phyloP scores from a whole-genome alignment of 2,797 vertebrate species.

The Xenops minutus region DNA sequence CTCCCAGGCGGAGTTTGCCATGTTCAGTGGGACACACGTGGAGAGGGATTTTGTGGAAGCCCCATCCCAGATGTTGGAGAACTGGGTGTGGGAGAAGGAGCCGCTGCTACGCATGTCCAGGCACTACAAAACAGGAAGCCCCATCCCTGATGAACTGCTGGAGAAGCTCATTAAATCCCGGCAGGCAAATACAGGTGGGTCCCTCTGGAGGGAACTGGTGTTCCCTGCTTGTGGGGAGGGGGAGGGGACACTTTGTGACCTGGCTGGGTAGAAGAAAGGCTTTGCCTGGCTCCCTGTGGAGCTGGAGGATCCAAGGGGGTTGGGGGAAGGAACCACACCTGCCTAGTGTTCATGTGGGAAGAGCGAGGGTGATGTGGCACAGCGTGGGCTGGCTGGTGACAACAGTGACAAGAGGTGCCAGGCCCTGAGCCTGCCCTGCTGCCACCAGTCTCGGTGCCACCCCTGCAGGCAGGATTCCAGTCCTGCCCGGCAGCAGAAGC shows the following conservation, averaged over 20 bases:
- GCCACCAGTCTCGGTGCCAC: accelerated
- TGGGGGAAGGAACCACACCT: accelerated
- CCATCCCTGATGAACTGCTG: slow-evolving; percentile 86
- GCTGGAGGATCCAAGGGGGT: accelerated
- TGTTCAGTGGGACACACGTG: slow-evolving; percentile 96
- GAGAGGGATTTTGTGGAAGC: slow-evolving; percentile 97
- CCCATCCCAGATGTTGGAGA: slow-evolving; percentile 97
- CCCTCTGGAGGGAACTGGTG: accelerated
- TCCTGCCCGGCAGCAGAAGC: neutral
- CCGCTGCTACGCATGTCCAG: slow-evolving; percentile 91
- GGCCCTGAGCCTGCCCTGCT: neutral
- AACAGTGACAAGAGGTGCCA: neutral
- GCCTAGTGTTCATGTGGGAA: accelerated
- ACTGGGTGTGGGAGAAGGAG: slow-evolving; percentile 98
- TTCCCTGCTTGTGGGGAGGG: no score
- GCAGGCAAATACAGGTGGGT: slow-evolving; percentile 91
- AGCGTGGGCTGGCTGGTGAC: neutral
- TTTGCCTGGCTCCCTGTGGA: neutral
- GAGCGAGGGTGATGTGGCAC: neutral
- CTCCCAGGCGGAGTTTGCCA: slow-evolving; percentile 89
- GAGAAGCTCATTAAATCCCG: slow-evolving; percentile 93
- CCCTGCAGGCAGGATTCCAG: neutral
- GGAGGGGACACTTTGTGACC: neutral
- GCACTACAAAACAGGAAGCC: slow-evolving; percentile 83
- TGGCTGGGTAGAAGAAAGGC: neutral